phyloP scores from a whole-genome alignment of 2,888 invertebrate genomes.

The Nematopogon swammerdamellus region DNA sequence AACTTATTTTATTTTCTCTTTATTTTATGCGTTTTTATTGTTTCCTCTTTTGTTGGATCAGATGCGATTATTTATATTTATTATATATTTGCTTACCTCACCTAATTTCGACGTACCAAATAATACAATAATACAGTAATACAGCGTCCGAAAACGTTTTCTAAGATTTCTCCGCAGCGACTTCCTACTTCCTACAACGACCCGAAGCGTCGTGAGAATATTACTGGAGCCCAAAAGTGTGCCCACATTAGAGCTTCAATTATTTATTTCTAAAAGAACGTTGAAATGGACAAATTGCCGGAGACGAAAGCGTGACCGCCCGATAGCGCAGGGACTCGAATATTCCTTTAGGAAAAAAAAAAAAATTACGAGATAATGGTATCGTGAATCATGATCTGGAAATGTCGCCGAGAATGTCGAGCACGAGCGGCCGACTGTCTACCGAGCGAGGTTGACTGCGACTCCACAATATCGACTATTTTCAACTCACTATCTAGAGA shows the following conservation, averaged over 20 bases:
- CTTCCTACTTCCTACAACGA: too few relatives aligned
- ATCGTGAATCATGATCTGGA: not conserved
- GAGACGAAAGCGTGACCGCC: not conserved
- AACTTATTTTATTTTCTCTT: not conserved
- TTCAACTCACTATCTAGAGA: too few relatives aligned
- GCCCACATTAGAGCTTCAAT: not conserved
- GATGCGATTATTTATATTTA: too few relatives aligned
- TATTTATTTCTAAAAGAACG: not conserved
- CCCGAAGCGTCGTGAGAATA: too few relatives aligned
- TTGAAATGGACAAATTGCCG: not conserved
- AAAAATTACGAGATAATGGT: not conserved
- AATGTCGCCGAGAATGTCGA: not conserved
- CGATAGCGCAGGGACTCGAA: not conserved
- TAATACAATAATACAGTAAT: too few relatives aligned
- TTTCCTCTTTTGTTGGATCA: too few relatives aligned
- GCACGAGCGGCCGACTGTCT: not conserved
- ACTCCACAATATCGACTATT: too few relatives aligned
- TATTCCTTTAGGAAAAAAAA: not conserved
- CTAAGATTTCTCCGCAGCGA: too few relatives aligned
- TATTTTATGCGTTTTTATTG: not conserved
- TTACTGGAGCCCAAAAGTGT: not conserved
- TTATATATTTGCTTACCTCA: too few relatives aligned
- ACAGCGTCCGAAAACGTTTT: too few relatives aligned
- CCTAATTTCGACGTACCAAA: too few relatives aligned
- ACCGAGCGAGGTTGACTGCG: too few relatives aligned